Conservation (phyloP, 2,888 invertebrate species). For the Cantharis lateralis region DNA sequence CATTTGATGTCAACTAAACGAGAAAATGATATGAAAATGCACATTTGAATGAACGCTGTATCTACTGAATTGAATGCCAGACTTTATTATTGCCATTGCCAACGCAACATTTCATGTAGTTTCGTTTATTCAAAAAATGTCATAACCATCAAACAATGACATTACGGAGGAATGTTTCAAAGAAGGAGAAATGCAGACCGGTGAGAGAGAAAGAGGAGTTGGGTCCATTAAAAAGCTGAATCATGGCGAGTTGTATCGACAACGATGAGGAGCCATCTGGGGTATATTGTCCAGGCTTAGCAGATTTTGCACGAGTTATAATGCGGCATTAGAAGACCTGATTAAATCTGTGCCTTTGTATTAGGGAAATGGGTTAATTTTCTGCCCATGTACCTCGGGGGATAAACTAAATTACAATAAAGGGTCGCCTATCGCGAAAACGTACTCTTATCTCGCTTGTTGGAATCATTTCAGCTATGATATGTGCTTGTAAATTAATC, state of each 20-base stretch:
- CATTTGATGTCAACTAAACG: constrained; percentile 46
- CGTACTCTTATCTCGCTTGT: constrained; percentile 40
- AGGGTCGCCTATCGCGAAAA: constrained; percentile 40
- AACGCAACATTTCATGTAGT: constrained; percentile 39
- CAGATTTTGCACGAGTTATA: constrained; percentile 33
- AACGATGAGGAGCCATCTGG: constrained; percentile 13
- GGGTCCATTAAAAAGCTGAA: constrained; percentile 18
- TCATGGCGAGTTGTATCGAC: constrained; percentile 14
- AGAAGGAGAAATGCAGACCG: neutral
- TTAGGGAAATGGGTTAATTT: constrained; percentile 57
- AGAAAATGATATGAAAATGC: constrained; percentile 51
- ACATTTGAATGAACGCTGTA: constrained; percentile 46
- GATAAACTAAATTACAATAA: constrained; percentile 51
- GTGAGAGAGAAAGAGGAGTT: neutral
- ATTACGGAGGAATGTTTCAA: neutral
- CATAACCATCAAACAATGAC: neutral
- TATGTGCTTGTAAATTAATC: constrained; percentile 49
- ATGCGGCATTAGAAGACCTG: constrained; percentile 38
- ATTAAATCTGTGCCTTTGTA: constrained; percentile 54
- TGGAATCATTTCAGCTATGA: constrained; percentile 40
- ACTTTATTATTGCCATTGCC: constrained; percentile 44
- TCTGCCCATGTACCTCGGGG: constrained; percentile 53
- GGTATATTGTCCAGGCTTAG: constrained; percentile 22
- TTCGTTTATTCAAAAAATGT: constrained; percentile 21
- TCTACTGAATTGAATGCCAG: constrained; percentile 41